Evolutionary conservation across 2,113 vertebrate genomes (phyloP).

Genomic region (Apistogramma diplotaenia): DNA sequence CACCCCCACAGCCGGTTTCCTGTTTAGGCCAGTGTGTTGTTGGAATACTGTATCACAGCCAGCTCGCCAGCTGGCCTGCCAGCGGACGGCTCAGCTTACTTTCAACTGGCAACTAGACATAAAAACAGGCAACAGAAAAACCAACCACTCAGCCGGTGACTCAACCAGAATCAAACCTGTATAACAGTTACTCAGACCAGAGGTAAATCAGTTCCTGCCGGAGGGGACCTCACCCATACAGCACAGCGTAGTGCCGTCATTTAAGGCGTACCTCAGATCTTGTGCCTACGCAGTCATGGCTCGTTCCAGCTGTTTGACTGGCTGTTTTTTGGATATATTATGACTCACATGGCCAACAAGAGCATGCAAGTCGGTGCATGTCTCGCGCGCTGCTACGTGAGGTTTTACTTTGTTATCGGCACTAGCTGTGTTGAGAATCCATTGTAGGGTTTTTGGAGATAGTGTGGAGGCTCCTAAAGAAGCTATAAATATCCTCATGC

Average conservation of each 20-base stretch:
- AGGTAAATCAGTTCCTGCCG: conserved; percentile 48
- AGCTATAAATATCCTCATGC: conserved; percentile 49
- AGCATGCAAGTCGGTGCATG: conserved; percentile 22
- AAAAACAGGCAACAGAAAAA: neutral
- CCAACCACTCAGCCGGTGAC: neutral
- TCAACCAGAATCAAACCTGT: neutral
- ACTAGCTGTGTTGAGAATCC: neutral
- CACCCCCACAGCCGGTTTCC: conserved; percentile 58
- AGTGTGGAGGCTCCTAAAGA: conserved; percentile 5
- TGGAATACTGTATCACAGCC: conserved; percentile 31
- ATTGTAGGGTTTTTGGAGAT: neutral
- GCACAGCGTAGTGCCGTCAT: neutral
- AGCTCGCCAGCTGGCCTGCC: neutral
- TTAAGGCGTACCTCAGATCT: neutral
- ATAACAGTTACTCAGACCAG: conserved; percentile 12
- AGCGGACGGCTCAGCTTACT: neutral
- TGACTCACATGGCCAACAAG: conserved; percentile 35
- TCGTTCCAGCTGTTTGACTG: conserved; percentile 45
- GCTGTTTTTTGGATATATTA: conserved; percentile 23
- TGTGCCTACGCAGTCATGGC: neutral
- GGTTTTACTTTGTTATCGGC: neutral
- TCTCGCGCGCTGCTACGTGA: neutral
- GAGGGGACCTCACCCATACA: conserved; percentile 25
- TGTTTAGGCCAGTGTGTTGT: conserved; percentile 42
- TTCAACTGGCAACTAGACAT: neutral